phyloP scores from a whole-genome alignment of 2,113 vertebrate genomes.

The Neofelis nebulosa region DNA sequence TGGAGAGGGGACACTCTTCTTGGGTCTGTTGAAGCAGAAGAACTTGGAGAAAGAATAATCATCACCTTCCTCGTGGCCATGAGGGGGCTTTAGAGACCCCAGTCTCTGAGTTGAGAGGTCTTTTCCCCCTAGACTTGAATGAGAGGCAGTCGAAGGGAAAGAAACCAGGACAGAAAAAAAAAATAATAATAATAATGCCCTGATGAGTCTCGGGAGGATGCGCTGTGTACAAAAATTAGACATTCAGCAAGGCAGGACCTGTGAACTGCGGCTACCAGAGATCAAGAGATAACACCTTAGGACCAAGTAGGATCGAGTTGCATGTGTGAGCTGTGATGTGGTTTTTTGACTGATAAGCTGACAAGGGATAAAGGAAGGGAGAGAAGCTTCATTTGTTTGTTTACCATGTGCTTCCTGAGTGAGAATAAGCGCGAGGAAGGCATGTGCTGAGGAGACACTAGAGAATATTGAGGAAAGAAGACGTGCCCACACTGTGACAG shows the following conservation, averaged over 20 bases:
- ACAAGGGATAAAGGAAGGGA: not conserved
- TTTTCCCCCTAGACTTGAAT: not conserved
- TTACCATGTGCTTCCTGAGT: not conserved
- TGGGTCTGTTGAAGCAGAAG: not conserved
- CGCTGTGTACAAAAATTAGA: not conserved
- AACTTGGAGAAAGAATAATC: not conserved
- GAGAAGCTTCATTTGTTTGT: not conserved
- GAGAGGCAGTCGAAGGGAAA: not conserved
- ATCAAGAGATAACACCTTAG: not conserved
- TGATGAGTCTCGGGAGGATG: not conserved
- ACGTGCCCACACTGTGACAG: accelerated
- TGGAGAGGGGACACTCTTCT: accelerated
- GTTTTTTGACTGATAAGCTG: not conserved
- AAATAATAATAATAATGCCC: not conserved
- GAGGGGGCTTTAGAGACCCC: not conserved
- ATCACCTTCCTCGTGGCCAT: not conserved
- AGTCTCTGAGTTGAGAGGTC: not conserved
- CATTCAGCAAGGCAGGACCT: not conserved
- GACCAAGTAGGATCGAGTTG: not conserved
- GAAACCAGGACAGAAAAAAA: too few species aligned
- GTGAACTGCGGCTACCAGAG: not conserved
- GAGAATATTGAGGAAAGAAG: not conserved
- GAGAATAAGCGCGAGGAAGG: accelerated
- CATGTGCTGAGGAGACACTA: accelerated
- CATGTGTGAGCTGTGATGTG: not conserved